Evolutionary conservation across 1,140 invertebrate genomes (phyloP), one percentile per base, ranked within the genome.

Genomic region (Cotesia vestalis): DNA sequence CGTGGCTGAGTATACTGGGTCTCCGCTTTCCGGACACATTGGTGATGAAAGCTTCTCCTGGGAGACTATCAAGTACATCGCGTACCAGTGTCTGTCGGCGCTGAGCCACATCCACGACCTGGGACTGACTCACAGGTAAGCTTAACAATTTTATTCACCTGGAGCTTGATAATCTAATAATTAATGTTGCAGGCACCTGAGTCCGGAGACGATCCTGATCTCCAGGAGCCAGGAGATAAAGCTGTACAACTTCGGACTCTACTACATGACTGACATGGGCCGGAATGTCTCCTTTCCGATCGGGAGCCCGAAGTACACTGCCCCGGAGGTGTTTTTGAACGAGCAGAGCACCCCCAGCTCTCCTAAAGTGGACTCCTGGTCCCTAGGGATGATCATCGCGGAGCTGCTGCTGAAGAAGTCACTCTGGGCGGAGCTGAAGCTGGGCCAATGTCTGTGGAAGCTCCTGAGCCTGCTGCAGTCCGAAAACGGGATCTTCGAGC

Each of bases 231-330:
- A 90, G 46, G 88, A 91, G 79, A 91, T 96, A 0, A 96, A 98
- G 82, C 80, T 99, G 36, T 95, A 95, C 77, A 96, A 97, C 85
- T 98, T 95, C 89, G 97, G 96, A 8, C 84, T 98, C 66, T 96
- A 94, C 87, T 92, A 95, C 80, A 97, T 98, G 92, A 98, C 96
- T 20, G 92, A 93, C 79, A 87, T 88, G 81, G 95, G 95, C 60
- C 90, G 90, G 77, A 91, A 94, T 84, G 95, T 98, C 5, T 91
- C 93, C 11, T 98, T 98, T 90, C 96, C 96, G 64, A 92, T 98
- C 78, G 95, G 95, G 92, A 86, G 90, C 77, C 91, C 94, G 34
- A 91, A 92, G 74, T 97, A 96, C 83, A 90, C 94, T 74, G 91
- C 96, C 61, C 96, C 96, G 2, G 96, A 98, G 87, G 91, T 94